A percentile compares a stretch with the other conserved stretches of the same genome.
phyloP scores from a whole-genome alignment of 2,888 invertebrate genomes.

The Brachynemurus nebulosus region DNA sequence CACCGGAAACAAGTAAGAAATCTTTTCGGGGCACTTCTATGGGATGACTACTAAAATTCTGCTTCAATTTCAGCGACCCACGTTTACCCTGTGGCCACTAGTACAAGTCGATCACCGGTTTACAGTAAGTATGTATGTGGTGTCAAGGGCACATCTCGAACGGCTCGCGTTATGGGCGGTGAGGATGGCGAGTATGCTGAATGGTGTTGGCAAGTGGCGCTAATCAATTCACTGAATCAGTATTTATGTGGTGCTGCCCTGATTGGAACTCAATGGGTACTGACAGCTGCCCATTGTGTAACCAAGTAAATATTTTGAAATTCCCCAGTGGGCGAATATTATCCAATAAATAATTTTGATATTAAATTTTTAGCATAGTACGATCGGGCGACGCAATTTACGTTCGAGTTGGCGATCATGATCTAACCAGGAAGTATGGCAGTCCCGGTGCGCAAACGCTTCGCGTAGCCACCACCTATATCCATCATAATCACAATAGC shows the following conservation, averaged over 20 bases:
- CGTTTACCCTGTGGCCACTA: constrained; percentile 36
- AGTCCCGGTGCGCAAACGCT: constrained; percentile 85
- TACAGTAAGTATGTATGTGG: constrained; percentile 88
- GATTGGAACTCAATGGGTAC: constrained; percentile 87
- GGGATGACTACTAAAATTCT: too few species aligned
- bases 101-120: constrained; percentile 52
- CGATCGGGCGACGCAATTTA: constrained; percentile 89
- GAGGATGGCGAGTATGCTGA: constrained; percentile 83
- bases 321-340: too few species aligned
- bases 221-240: constrained; percentile 86
- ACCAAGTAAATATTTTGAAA: constrained; percentile 57
- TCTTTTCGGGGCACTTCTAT: too few species aligned
- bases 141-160: constrained; percentile 64
- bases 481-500: constrained; percentile 91
- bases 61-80: constrained; percentile 18
- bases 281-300: constrained; percentile 88
- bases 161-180: constrained; percentile 66
- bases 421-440: constrained; percentile 78
- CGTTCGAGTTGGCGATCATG: constrained; percentile 85
- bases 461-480: constrained; percentile 83
- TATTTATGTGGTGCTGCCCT: constrained; percentile 87
- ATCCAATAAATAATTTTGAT: not conserved
- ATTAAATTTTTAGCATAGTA: constrained; percentile 53
- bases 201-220: constrained; percentile 92
- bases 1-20: not conserved